Percentiles rank a stretch among this genome's conserved stretches.
phyloP scores from a whole-genome alignment of 2,113 vertebrate species.

The Danio rerio region GRCz12tu NC_133191.1:11081001-11081500 shows the following conservation, averaged over 20 bases:
- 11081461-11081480: background rate
- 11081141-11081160: conserved; percentile 60
- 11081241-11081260: background rate
- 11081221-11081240: conserved; percentile 22
- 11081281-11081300: conserved; percentile 74
- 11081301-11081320: conserved; percentile 59
- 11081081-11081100: conserved; percentile 61
- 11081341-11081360: conserved; percentile 33
- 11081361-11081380: conserved; percentile 26
- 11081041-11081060: conserved; percentile 81
- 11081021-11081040: conserved; percentile 66
- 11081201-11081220: conserved; percentile 50
- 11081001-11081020: conserved; percentile 71
- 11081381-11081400: conserved; percentile 27
- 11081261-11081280: background rate
- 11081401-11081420: conserved; percentile 7
- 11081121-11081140: conserved; percentile 74
- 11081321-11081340: conserved; percentile 47
- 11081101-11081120: conserved; percentile 79
- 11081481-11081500: background rate
- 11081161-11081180: conserved; percentile 70
- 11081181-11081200: conserved; percentile 55
- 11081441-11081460: background rate
- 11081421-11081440: conserved; percentile 22
- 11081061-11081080: conserved; percentile 78